Base-by-base conservation (phyloP, 1,140 invertebrate species). In the Saccostrea glomerata region DNA sequence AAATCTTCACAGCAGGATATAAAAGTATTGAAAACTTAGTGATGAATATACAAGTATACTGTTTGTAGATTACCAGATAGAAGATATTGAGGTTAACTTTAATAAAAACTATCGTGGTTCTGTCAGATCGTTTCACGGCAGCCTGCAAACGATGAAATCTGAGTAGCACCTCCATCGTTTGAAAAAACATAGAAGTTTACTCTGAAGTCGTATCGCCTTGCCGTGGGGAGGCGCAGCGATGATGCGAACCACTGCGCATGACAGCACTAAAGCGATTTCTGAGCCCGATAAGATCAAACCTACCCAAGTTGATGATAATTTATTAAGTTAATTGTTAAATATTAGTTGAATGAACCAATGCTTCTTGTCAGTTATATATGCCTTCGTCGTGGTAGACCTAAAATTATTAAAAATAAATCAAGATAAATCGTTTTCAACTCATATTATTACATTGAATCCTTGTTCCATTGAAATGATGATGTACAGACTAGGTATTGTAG, bases 71-170 rank as follows among this genome's bases (percentile, higher is more conserved):
- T 47, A 47, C 5, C 47, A 7, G 47, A 47, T 20, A 63, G 13
- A 63, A 20, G 17, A 17, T 63, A 63, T 63, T 63, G 15, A 63
- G 17, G 58, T 63, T 63, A 63, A 63, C 58, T 63, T 63, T 1
- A 63, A 63, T 63, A 63, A 20, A 63, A 20, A 63, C n/a, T n/a
- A 20, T 63, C 58, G n/a, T n/a, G 15, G 70, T 30, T 77, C 25
- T 77, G 70, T 77, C 70, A 77, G 70, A 30, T 77, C 23, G 23
- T 30, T 77, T 77, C 70, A 77, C 70, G 70, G 70, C 70, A 77
- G 23, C 70, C 12, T 77, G 25, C 70, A 40, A 77, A 77, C 70
- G 23, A 30, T 77, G 70, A 77, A 77, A 77, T 30, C 25, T 2
- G 70, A 77, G 30, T 36, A 25, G 11, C 11, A 40, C 70, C 70